Evolutionary conservation across 92 coral and sea anemone species (phyloP).

Genomic region (Anthopleura xanthogrammica): DNA sequence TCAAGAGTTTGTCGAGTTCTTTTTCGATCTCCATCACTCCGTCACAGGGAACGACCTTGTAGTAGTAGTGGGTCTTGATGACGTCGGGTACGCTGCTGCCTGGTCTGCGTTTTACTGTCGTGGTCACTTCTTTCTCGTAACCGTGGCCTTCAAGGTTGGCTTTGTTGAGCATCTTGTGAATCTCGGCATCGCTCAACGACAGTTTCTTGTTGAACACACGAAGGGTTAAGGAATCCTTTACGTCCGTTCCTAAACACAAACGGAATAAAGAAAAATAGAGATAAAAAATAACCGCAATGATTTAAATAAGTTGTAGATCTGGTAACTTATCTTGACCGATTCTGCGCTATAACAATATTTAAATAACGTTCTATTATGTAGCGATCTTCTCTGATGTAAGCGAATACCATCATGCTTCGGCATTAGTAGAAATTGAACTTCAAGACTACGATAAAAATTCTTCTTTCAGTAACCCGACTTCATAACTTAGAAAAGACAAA

Average conservation of each 20-base stretch:
- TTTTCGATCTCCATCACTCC: conserved; percentile 10
- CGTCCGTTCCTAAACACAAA: conserved; percentile 1
- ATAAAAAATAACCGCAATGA: background rate
- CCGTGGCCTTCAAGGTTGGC: conserved; percentile 40
- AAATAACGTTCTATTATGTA: no score
- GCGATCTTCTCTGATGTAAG: no score
- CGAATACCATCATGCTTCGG: no score
- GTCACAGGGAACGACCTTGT: conserved; percentile 26
- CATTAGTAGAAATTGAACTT: no score
- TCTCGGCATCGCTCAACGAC: conserved; percentile 12
- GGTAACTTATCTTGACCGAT: no score
- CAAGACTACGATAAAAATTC: no score
- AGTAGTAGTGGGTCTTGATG: conserved; percentile 12
- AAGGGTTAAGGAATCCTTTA: conserved; percentile 10
- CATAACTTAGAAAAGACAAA: no score
- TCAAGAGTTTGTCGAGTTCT: conserved; percentile 14
- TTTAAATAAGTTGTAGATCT: no score
- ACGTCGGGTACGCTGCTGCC: conserved; percentile 1
- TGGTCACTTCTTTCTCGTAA: conserved; percentile 25
- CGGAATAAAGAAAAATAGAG: background rate
- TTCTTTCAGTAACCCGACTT: no score
- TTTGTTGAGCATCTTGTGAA: conserved; percentile 18
- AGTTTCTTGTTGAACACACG: conserved; percentile 40
- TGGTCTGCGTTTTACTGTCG: conserved; percentile 4
- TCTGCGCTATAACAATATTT: no score